Evolutionary conservation across 2,888 invertebrate genomes (phyloP), one percentile per base, ranked within the genome.

Genomic region (Brassicogethes aeneus): DNA sequence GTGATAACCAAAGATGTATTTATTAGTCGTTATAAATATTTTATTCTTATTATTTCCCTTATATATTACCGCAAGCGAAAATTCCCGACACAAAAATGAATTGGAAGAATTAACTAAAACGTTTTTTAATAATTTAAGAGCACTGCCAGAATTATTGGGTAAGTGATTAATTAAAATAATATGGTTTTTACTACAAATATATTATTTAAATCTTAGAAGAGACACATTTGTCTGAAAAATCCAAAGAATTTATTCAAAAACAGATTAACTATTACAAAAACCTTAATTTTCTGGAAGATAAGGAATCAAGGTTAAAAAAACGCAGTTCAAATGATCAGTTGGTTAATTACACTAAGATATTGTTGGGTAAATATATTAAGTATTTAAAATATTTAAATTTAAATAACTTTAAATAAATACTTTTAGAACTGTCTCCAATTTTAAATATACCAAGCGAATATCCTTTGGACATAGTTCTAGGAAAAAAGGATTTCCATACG

Each of bases 181-280:
- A n/a, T n/a, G n/a, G n/a, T n/a, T n/a, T n/a, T 39, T 23, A 34
- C 34, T 17, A 16, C 16, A 30, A 23, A n/a, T 15, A 13, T 32
- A 15, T 16, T 35, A 16, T 36, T 41, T 38, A 3, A 16, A 3
- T 30, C 8, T 29, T 33, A 42, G 50, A 38, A 33, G 40, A 48
- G 34, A 36, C 13, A n/a, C 39, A 43, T 32, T 43, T 60, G 36
- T 52, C 52, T 15, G 52, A 54, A 39, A 40, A 47, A 40, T 51
- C 59, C 3, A 55, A 57, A 43, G 38, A 49, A 37, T 63, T 64
- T 44, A 60, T 64, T 35, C 56, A 64, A 36, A 53, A 45, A 34
- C 62, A 62, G 52, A 51, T 61, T 14, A 49, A 58, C 16, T 61
- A 58, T 49, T 64, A 60, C 46, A 42, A 57, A 16, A 43, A 52